Percentiles rank a stretch among this genome's conserved stretches.
Evolutionary conservation across 2,797 vertebrate species (phyloP).

Genomic region (Martes flavigula): DNA sequence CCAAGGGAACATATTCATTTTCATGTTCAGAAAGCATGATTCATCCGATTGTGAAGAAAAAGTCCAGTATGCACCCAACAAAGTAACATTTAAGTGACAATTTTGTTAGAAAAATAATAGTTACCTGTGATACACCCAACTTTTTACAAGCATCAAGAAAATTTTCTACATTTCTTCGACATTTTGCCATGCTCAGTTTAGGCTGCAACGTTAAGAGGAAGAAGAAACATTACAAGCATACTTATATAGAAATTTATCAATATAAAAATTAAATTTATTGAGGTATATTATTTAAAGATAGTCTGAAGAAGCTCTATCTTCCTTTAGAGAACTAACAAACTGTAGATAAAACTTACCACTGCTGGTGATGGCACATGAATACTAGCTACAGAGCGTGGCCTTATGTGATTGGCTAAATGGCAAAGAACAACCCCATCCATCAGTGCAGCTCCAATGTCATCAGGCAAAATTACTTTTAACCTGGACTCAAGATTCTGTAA

Average conservation of each 20-base stretch:
- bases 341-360: conserved; percentile 89
- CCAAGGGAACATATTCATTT: not conserved
- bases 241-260: not conserved
- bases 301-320: conserved; percentile 32
- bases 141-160: conserved; percentile 99
- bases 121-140: conserved; percentile 97
- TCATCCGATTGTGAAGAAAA: not conserved
- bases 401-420: conserved; percentile 98
- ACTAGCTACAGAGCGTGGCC: conserved; percentile 97
- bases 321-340: not conserved
- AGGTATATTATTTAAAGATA: not conserved
- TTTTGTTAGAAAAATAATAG: conserved; percentile 47
- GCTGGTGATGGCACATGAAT: conserved; percentile 99
- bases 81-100: conserved; percentile 13
- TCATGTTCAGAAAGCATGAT: conserved; percentile 22
- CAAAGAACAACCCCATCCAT: conserved; percentile 99
- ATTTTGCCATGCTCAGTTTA: conserved; percentile 99
- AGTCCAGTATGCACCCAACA: not conserved
- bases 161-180: conserved; percentile 98
- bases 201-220: conserved; percentile 86
- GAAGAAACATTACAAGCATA: conserved; percentile 11
- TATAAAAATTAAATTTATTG: conserved; percentile 35
- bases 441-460: conserved; percentile 96
- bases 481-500: conserved; percentile 95
- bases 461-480: conserved; percentile 96